Evolutionary conservation across 2,113 vertebrate species (phyloP).

Genomic region (Hypomesus transpacificus): DNA sequence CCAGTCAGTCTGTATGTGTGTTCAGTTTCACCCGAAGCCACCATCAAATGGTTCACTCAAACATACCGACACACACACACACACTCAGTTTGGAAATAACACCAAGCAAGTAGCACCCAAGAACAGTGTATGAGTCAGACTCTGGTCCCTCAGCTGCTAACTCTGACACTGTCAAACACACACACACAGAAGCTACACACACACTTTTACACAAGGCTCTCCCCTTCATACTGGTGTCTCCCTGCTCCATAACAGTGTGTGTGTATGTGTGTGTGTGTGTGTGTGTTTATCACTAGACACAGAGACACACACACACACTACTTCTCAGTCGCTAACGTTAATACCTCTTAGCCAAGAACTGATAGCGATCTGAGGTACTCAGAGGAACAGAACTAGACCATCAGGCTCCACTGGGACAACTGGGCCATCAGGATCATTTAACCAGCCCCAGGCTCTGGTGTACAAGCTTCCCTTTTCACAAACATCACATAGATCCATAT

Average conservation of each 20-base stretch:
- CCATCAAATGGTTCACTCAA: neutral
- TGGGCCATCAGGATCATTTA: too few relatives aligned
- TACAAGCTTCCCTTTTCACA: too few relatives aligned
- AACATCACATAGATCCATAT: too few relatives aligned
- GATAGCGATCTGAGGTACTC: too few relatives aligned
- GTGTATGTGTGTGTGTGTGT: too few relatives aligned
- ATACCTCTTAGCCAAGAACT: too few relatives aligned
- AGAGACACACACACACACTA: neutral
- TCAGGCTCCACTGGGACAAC: too few relatives aligned
- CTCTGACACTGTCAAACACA: conserved; percentile 66
- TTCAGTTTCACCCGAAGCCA: too few relatives aligned
- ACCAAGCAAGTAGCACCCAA: conserved; percentile 28
- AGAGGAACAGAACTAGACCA: too few relatives aligned
- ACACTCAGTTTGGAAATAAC: conserved; percentile 54
- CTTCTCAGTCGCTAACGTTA: too few relatives aligned
- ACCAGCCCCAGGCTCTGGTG: too few relatives aligned
- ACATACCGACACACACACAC: neutral
- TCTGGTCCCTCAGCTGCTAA: conserved; percentile 56
- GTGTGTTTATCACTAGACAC: neutral
- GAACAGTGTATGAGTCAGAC: conserved; percentile 71
- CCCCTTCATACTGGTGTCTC: neutral
- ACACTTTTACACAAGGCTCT: neutral
- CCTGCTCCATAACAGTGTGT: neutral
- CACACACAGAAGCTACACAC: conserved; percentile 11
- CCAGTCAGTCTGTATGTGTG: neutral